Conservation (phyloP, 2,888 invertebrate species). For the Aphrophora alni region DNA sequence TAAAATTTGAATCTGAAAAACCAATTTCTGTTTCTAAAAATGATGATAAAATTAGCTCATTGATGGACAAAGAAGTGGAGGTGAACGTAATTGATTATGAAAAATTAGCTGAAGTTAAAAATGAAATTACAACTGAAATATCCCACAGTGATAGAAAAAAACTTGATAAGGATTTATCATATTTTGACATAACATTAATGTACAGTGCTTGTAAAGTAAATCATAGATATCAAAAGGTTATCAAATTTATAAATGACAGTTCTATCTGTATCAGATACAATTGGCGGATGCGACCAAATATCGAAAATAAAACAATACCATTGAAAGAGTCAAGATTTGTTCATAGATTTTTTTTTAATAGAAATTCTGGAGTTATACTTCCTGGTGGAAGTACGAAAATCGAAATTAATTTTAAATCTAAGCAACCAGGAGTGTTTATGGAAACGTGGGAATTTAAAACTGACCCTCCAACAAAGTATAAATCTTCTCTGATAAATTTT, state of each 20-base stretch:
- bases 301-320: background rate
- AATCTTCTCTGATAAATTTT: conserved; percentile 11
- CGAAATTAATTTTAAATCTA: conserved; percentile 9
- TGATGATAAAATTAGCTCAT: no score
- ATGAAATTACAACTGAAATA: no score
- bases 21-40: no score
- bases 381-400: background rate
- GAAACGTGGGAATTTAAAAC: conserved; percentile 19
- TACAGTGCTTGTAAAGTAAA: background rate
- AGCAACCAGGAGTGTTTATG: conserved; percentile 13
- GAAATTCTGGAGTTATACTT: conserved; percentile 20
- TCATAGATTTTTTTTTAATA: conserved; percentile 20
- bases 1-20: background rate
- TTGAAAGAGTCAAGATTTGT: background rate
- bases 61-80: no score
- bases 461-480: background rate
- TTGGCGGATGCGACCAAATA: background rate
- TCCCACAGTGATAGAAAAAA: no score
- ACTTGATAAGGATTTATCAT: background rate
- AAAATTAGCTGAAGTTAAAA: no score
- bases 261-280: background rate
- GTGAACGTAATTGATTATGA: no score
- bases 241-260: background rate
- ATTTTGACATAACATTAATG: background rate
- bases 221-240: background rate